Conservation (phyloP, 2,113 vertebrate species). For the Montifringilla adamsi region DNA sequence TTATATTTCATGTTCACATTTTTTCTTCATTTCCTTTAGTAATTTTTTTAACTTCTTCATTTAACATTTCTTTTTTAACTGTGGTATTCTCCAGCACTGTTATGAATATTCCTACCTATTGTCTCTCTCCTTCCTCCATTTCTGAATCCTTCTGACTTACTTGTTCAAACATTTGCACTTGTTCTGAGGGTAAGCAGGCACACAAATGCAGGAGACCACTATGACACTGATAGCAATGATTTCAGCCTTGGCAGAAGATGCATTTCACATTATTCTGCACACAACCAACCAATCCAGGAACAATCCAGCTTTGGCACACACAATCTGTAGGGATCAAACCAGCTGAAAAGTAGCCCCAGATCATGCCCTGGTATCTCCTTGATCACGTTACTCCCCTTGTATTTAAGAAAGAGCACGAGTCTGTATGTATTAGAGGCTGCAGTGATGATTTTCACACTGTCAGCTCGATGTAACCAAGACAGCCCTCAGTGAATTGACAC, state of each 20-base stretch:
- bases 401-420: background rate
- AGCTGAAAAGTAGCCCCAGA: background rate
- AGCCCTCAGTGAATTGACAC: background rate
- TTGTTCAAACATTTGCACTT: background rate
- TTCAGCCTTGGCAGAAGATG: background rate
- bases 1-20: background rate
- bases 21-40: background rate
- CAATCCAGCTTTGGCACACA: background rate
- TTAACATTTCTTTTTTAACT: background rate
- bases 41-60: background rate
- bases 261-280: background rate
- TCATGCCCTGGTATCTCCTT: background rate
- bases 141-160: background rate
- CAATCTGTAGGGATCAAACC: background rate
- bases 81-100: background rate
- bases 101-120: background rate
- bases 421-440: background rate
- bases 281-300: background rate
- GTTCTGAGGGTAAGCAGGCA: background rate
- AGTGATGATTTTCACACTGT: background rate
- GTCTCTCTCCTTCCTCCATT: background rate
- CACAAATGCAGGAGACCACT: background rate
- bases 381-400: background rate
- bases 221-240: accelerated
- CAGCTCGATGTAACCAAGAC: background rate